phyloP scores from a whole-genome alignment of 2,113 vertebrate species.

The Conger conger region DNA sequence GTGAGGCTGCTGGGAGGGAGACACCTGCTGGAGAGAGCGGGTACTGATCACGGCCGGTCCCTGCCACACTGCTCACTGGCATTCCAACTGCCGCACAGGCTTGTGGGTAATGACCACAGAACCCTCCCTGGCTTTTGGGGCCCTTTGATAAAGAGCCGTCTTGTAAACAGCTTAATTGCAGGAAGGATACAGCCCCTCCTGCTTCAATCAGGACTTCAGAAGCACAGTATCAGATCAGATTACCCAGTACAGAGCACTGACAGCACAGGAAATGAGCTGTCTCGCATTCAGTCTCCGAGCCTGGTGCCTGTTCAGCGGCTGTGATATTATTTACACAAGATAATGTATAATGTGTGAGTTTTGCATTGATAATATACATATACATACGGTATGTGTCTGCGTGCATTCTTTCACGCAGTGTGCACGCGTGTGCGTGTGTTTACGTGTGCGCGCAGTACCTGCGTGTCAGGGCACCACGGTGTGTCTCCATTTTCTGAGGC shows the following conservation, averaged over 20 bases:
- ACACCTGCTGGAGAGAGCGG: conserved; percentile 53
- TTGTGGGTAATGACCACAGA: background rate
- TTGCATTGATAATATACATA: background rate
- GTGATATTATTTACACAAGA: background rate
- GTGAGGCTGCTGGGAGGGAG: conserved; percentile 76
- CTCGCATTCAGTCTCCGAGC: background rate
- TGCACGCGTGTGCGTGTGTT: background rate
- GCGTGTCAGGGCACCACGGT: conserved; percentile 70
- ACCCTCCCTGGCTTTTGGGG: background rate
- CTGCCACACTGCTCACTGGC: background rate
- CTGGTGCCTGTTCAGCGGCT: background rate
- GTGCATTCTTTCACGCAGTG: background rate
- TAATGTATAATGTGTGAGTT: background rate
- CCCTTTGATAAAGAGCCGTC: background rate
- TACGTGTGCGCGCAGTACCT: conserved; percentile 59
- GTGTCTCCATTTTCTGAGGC: conserved; percentile 82
- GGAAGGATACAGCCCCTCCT: conserved; percentile 50
- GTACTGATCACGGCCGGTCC: background rate
- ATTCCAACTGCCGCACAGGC: background rate
- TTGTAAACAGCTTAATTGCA: conserved; percentile 39
- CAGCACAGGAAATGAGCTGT: background rate
- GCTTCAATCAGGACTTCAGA: conserved; percentile 27
- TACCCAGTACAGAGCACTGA: background rate
- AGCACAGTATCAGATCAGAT: conserved; percentile 15
- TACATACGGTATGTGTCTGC: background rate